Evolutionary conservation across 2,888 invertebrate species (phyloP).

Genomic region (Apeira syringaria): DNA sequence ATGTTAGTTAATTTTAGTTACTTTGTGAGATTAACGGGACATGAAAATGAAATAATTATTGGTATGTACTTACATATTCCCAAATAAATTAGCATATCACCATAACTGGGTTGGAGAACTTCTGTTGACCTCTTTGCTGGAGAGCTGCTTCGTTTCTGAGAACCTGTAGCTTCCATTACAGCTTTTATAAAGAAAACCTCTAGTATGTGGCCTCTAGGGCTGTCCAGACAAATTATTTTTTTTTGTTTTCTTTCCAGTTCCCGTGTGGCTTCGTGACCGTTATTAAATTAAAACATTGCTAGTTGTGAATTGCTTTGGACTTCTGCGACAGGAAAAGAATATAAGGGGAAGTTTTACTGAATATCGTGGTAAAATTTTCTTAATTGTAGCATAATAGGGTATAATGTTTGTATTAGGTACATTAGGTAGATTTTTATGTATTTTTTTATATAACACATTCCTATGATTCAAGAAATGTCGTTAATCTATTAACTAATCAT

Average conservation of each 20-base stretch:
- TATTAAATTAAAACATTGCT: slow-evolving; percentile 80
- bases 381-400: too few relatives aligned
- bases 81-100: slow-evolving; percentile 16
- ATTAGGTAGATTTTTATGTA: too few relatives aligned
- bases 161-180: slow-evolving; percentile 20
- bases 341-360: slow-evolving; percentile 41
- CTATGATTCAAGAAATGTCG: too few relatives aligned
- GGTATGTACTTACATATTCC: slow-evolving; percentile 13
- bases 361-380: too few relatives aligned
- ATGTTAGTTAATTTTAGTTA: too few relatives aligned
- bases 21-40: too few relatives aligned
- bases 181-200: slow-evolving; percentile 62
- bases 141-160: slow-evolving; percentile 42
- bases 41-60: too few relatives aligned
- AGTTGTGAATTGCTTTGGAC: slow-evolving; percentile 63
- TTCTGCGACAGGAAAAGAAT: slow-evolving; percentile 29
- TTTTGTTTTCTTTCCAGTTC: slow-evolving; percentile 49
- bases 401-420: too few relatives aligned
- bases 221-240: slow-evolving; percentile 56
- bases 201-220: slow-evolving; percentile 61
- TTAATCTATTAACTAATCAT: too few relatives aligned
- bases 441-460: too few relatives aligned
- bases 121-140: slow-evolving; percentile 12
- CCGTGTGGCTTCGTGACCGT: slow-evolving; percentile 55
- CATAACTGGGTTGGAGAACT: not conserved